A percentile compares a stretch with the other conserved stretches of the same genome.
Conservation (phyloP, 2,797 vertebrate species). For the Loris lydekkerianus region DNA sequence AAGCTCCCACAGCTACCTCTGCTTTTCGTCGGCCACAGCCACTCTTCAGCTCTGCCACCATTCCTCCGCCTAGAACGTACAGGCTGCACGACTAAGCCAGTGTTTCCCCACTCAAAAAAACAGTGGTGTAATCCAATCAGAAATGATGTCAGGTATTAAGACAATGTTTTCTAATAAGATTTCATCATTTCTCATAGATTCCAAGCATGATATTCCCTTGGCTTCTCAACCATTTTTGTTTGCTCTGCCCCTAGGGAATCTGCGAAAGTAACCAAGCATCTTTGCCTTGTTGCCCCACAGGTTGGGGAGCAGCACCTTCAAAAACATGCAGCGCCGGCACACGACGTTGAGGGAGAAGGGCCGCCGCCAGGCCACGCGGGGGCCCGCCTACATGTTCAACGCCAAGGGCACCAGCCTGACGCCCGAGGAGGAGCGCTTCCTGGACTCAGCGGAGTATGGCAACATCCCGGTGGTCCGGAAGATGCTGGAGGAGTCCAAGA, state of each 20-base stretch:
- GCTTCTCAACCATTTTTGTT: not conserved
- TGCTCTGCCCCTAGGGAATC: not conserved
- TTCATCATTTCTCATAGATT: not conserved
- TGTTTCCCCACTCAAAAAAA: not conserved
- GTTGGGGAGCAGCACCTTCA: slow-evolving; percentile 87
- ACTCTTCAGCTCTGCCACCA: not conserved
- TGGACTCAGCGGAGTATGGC: slow-evolving; percentile 97
- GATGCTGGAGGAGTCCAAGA: slow-evolving; percentile 98
- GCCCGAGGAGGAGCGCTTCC: slow-evolving; percentile 95
- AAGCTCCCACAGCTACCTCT: not conserved
- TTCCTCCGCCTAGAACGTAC: not conserved
- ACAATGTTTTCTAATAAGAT: not conserved
- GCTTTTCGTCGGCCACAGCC: not conserved
- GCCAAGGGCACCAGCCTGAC: slow-evolving; percentile 97
- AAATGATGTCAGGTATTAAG: not conserved
- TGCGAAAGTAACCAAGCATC: not conserved
- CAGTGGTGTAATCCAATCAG: not conserved
- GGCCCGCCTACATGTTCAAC: slow-evolving; percentile 99
- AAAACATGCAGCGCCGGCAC: slow-evolving; percentile 96
- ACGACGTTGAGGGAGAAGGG: slow-evolving; percentile 97
- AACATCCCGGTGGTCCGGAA: slow-evolving; percentile 98
- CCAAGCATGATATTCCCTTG: not conserved
- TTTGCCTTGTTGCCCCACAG: slow-evolving; percentile 85
- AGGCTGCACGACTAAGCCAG: not conserved
- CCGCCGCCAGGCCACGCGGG: slow-evolving; percentile 96